A percentile compares a stretch with the other conserved stretches of the same genome.
These are phyloP conservation scores for Sarcophaga carnaria DNA, from an alignment of 2,888 invertebrate species.

Conservation along the genomic window DNA sequence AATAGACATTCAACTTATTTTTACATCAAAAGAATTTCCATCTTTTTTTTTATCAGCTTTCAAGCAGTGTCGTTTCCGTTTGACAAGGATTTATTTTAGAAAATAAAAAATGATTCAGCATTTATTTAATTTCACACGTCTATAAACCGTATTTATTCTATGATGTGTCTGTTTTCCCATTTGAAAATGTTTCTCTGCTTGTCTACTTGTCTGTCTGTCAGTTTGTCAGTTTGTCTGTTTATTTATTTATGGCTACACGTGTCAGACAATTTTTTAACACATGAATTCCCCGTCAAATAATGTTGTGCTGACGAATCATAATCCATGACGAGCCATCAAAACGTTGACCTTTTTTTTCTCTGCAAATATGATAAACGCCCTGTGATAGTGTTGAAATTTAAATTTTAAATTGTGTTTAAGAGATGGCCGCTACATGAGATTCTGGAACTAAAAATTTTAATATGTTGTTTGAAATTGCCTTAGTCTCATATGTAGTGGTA, in stretches of 20 bases:
- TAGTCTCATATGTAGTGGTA: too few relatives aligned
- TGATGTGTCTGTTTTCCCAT: not conserved
- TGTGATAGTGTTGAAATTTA: not conserved
- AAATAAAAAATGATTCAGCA: not conserved
- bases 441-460: too few relatives aligned
- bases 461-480: too few relatives aligned
- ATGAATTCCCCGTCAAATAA: not conserved
- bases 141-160: not conserved
- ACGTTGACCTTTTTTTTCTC: not conserved
- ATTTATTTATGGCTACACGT: slow-evolving; percentile 24
- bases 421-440: not conserved
- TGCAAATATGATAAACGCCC: not conserved
- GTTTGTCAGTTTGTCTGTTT: not conserved
- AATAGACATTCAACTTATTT: too few relatives aligned
- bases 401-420: not conserved
- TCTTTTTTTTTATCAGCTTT: too few relatives aligned
- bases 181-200: not conserved
- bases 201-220: not conserved
- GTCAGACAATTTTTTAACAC: slow-evolving; percentile 38
- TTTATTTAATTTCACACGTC: not conserved
- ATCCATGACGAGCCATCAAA: slow-evolving; percentile 25
- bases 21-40: too few relatives aligned
- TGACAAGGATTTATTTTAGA: too few relatives aligned
- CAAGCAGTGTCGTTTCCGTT: too few relatives aligned
- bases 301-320: not conserved